Evolutionary conservation across 2,113 vertebrate genomes (phyloP), one percentile per base, ranked within the genome.

Genomic region (Megatriorchis doriae): DNA sequence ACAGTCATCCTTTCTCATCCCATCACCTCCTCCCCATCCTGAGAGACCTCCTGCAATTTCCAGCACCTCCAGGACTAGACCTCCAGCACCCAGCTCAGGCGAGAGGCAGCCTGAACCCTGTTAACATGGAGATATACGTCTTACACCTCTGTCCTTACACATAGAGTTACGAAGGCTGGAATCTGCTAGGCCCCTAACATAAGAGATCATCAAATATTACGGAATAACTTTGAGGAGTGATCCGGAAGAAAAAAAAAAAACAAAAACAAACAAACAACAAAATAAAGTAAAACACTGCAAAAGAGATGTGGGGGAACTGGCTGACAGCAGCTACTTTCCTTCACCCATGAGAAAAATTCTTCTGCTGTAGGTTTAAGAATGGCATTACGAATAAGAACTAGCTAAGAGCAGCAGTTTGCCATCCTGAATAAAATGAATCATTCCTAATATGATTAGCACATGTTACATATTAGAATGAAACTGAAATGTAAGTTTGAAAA

Each of bases 401-500:
- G 48, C 16, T 88, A 88, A 52, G 45, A 92, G 62, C 27, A 96
- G 20, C 36, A 95, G 58, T 86, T 94, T 79, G 7, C 62, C 26
- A 34, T 83, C 67, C 71, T 90, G 81, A 92, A 90, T 66, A 78
- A 92, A 94, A 82, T 92, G 45, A 95, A 95, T 97, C 47, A 92
- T 89, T 82, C 70, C 42, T 94, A 88, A 97, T 78, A 90, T 83
- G 90, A 90, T 74, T 94, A 94, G 70, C 61, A 89, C n/a, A 77
- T 38, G 56, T 65, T 95, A 70, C 61, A 72, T 36, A 92, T 50
- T 86, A 74, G 43, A 95, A 78, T 72, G 36, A 94, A 92, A 65
- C 38, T 65, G 65, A 93, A 86, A 80, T 90, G 52, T 81, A 66
- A 65, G 72, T 94, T 91, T 96, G 94, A 95, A 97, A 97, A 96